Evolutionary conservation across 2,113 vertebrate species (phyloP), one percentile per base, ranked within the genome.

Genomic region (Brienomyrus brachyistius): DNA sequence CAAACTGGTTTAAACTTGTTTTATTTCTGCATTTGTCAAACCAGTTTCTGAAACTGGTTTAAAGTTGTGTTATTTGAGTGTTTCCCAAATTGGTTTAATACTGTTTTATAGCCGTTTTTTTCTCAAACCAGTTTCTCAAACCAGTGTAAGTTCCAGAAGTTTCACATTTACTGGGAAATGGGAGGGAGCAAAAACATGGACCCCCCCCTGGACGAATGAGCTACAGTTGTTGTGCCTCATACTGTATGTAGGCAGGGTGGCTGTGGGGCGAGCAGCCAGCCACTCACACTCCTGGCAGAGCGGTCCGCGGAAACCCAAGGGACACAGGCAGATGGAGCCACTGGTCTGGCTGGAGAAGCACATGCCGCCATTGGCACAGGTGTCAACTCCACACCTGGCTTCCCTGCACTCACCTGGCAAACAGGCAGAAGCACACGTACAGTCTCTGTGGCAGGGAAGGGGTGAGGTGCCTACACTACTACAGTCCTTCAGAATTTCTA

Each of bases 251-350:
- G 56, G 56, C 56, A 62, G 56, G 43, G 19, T 17, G 43, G 40
- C 17, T 8, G 35, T 82, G 77, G 9, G n/a, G 50, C 19, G 1
- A 1, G 13, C 9, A 48, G 5, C 31, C 66, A 48, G 43, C 3
- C 56, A 91, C 95, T 95, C 92, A 97, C 96, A 95, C 21, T 97
- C 95, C 92, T 97, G 96, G 0, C 96, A 97, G 19, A 96, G 96
- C 13, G 93, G 94, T 1, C 97, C 97, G 92, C 92, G 95, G 93
- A 96, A 97, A 62, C 96, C 96, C 3, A 97, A 94, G 8, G 96
- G 96, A 90, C 96, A 97, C 90, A 97, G 96, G 90, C 97, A 97
- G 40, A 97, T 93, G 51, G 96, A 96, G 1, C 94, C 92, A 83
- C 97, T 96, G 0, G 96, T 96, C 66, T 91, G 94, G 92, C 27